These are phyloP conservation scores for Montipora cactus DNA, from an alignment of 64 coral and sea anemone genomes.

Conservation along the genomic window DNA sequence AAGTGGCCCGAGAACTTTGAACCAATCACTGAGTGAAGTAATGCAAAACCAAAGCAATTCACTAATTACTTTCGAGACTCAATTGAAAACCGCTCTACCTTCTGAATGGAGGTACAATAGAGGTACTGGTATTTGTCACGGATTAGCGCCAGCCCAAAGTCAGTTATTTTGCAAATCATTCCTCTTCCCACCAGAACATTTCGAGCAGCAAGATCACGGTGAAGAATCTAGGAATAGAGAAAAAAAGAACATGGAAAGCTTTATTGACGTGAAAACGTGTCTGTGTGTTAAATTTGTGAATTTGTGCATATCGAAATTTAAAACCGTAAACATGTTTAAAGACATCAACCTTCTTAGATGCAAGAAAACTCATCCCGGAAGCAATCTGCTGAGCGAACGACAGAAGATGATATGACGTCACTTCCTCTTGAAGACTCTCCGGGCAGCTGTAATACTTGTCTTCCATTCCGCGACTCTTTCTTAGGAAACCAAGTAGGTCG, in stretches of 20 bases:
- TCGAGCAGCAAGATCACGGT: slow-evolving; percentile 68
- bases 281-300: background rate
- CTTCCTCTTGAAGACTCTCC: slow-evolving; percentile 32
- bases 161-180: slow-evolving; percentile 69
- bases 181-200: slow-evolving; percentile 63
- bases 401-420: slow-evolving; percentile 58
- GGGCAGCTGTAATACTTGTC: slow-evolving; percentile 63
- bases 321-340: background rate
- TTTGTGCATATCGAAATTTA: background rate
- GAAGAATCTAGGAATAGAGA: slow-evolving; percentile 55
- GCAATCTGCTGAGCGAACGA: slow-evolving; percentile 74
- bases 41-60: too few relatives aligned
- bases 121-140: slow-evolving; percentile 62
- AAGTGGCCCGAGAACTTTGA: too few relatives aligned
- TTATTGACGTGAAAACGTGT: background rate
- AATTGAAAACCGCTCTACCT: slow-evolving; percentile 14
- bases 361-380: slow-evolving; percentile 66
- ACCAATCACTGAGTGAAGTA: too few relatives aligned
- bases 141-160: slow-evolving; percentile 70
- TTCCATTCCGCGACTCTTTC: slow-evolving; percentile 71
- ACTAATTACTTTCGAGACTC: too few relatives aligned
- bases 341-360: slow-evolving; percentile 52
- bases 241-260: background rate
- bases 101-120: slow-evolving; percentile 43
- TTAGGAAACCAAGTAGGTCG: slow-evolving; percentile 62